Conservation (phyloP, 2,888 invertebrate genomes). For the Leptothorax acervorum region DNA sequence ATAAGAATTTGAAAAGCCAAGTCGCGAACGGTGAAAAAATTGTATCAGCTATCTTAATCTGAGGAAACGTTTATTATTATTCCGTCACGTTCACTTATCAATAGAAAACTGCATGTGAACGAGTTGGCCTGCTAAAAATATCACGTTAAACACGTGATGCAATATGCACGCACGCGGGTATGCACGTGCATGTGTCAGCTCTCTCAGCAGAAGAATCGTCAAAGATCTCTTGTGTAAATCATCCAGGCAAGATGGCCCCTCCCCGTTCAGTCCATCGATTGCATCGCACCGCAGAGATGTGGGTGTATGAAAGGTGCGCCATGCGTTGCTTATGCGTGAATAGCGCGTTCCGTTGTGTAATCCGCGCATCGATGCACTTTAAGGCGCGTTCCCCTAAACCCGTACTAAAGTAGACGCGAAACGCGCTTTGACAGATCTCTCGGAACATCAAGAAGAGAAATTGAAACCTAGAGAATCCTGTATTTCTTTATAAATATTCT, state of each 20-base stretch:
- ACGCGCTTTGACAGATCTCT: neutral
- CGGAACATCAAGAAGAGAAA: neutral
- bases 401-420: neutral
- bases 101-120: slow-evolving; percentile 16
- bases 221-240: slow-evolving; percentile 82
- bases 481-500: neutral
- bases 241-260: slow-evolving; percentile 79
- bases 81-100: slow-evolving; percentile 21
- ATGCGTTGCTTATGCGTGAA: slow-evolving; percentile 63
- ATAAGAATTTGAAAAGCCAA: neutral
- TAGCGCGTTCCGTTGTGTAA: slow-evolving; percentile 70
- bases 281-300: slow-evolving; percentile 53
- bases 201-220: slow-evolving; percentile 74
- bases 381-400: slow-evolving; percentile 23
- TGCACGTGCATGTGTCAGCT: slow-evolving; percentile 40
- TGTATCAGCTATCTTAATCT: neutral
- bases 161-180: slow-evolving; percentile 31
- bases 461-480: neutral
- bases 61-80: neutral
- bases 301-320: slow-evolving; percentile 42
- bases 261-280: slow-evolving; percentile 75
- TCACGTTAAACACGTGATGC: slow-evolving; percentile 21
- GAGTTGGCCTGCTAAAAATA: slow-evolving; percentile 37
- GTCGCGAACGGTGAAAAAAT: neutral
- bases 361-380: slow-evolving; percentile 54